These are phyloP conservation scores for Oenanthe oenanthe DNA, from an alignment of 2,113 vertebrate species.

Conservation along the genomic window DNA sequence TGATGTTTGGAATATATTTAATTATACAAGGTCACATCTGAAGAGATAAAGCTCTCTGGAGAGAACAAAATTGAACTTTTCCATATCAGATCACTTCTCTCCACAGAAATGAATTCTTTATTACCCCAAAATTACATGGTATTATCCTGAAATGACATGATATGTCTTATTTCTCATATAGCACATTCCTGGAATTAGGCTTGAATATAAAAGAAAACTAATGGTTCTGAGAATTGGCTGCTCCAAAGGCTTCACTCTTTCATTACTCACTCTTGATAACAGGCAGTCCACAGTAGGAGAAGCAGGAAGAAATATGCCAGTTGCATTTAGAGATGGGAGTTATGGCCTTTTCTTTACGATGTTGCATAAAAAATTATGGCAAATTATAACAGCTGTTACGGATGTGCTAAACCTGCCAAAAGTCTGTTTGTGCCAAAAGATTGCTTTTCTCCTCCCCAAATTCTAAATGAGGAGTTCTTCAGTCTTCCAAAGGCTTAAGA, in stretches of 20 bases:
- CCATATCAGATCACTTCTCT: conserved; percentile 72
- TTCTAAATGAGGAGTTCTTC: not conserved
- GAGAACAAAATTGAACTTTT: conserved; percentile 81
- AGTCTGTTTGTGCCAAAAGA: conserved; percentile 52
- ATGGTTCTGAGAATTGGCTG: conserved; percentile 75
- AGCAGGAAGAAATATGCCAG: conserved; percentile 39
- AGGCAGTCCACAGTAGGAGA: conserved; percentile 60
- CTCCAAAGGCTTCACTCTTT: conserved; percentile 58
- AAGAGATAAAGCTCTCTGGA: conserved; percentile 76
- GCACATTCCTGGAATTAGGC: conserved; percentile 75
- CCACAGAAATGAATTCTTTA: conserved; percentile 81
- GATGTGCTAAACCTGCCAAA: conserved; percentile 52
- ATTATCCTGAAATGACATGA: conserved; percentile 82
- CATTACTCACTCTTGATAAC: conserved; percentile 63
- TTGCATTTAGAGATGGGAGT: conserved; percentile 51
- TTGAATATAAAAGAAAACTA: conserved; percentile 76
- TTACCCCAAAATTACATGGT: conserved; percentile 81
- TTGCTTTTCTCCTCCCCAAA: not conserved
- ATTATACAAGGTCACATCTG: conserved; percentile 83
- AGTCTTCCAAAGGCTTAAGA: not conserved
- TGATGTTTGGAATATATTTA: conserved; percentile 83
- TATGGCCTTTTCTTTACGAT: conserved; percentile 59
- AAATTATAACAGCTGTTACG: conserved; percentile 70
- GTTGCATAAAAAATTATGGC: conserved; percentile 58
- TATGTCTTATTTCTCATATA: conserved; percentile 79